Conservation (phyloP, 2,113 vertebrate genomes). For the Amazona vittata region DNA sequence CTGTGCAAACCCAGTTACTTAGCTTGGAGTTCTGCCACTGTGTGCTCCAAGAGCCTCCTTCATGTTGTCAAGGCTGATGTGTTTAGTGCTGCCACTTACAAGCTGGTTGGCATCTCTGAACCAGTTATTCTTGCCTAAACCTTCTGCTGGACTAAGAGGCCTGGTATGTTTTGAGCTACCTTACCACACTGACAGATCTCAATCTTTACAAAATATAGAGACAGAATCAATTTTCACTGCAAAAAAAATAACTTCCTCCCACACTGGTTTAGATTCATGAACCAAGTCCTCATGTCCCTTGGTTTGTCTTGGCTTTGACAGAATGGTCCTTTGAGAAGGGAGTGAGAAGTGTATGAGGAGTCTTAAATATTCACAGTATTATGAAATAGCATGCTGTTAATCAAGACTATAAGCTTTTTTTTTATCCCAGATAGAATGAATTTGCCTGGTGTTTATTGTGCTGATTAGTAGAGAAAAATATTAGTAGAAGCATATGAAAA, state of each 20-base stretch:
- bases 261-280: neutral
- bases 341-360: neutral
- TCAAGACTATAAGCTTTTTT: neutral
- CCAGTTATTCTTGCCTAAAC: neutral
- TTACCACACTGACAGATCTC: neutral
- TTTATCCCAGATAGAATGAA: neutral
- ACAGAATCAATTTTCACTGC: neutral
- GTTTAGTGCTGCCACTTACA: neutral
- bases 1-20: neutral
- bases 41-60: neutral
- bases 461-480: neutral
- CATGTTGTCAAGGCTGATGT: neutral
- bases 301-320: neutral
- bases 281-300: neutral
- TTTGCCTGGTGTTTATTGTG: neutral
- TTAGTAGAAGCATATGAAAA: neutral
- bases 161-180: neutral
- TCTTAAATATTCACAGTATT: neutral
- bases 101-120: neutral
- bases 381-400: accelerated
- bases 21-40: neutral
- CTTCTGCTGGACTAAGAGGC: neutral
- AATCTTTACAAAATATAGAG: neutral
- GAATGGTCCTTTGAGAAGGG: neutral
- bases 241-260: neutral